These are phyloP conservation scores for Aldrovandia affinis DNA, from an alignment of 2,797 vertebrate species.

Conservation along the genomic window DNA sequence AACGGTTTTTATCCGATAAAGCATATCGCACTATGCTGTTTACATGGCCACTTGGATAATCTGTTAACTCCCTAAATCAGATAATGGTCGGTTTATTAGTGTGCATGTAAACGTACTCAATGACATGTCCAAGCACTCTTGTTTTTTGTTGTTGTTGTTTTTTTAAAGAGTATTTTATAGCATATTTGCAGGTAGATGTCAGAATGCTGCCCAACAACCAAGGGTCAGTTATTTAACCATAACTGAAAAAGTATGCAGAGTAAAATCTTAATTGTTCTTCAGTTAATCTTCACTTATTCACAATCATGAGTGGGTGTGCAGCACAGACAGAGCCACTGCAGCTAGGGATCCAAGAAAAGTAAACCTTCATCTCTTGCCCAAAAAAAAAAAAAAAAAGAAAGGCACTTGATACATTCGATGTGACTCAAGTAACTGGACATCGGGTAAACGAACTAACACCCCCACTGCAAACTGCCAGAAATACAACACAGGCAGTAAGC, in stretches of 20 bases:
- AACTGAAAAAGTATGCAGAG: not conserved
- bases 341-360: not conserved
- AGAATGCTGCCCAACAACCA: not conserved
- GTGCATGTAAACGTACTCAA: not conserved
- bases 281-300: not conserved
- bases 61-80: too few species aligned
- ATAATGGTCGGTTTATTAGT: too few species aligned
- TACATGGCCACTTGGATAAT: too few species aligned
- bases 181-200: not conserved
- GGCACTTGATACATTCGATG: not conserved
- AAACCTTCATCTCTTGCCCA: not conserved
- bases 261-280: not conserved
- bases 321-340: not conserved
- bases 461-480: not conserved
- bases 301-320: not conserved
- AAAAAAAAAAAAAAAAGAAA: not conserved
- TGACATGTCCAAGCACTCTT: not conserved
- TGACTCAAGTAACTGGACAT: not conserved
- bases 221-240: not conserved
- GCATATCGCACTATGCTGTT: too few species aligned
- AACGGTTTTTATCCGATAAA: too few species aligned
- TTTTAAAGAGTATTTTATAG: not conserved
- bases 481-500: not conserved
- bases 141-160: not conserved
- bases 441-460: too few species aligned